Evolutionary conservation across 2,888 invertebrate genomes (phyloP).

Genomic region (Acrobasis repandana): DNA sequence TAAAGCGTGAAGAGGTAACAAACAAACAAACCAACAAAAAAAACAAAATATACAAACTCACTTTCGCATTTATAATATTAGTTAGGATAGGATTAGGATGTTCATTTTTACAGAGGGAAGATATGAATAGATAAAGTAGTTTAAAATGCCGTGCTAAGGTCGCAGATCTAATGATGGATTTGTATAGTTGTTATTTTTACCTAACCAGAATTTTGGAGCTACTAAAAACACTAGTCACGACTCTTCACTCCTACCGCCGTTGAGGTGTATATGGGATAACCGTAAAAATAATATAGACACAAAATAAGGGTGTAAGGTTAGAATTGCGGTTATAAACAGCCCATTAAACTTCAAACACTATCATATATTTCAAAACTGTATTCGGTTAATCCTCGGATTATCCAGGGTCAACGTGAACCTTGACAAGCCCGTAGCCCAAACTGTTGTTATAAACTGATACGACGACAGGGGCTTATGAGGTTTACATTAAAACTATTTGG

Average conservation of each 20-base stretch:
- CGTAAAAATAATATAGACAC: no score
- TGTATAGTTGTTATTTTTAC: no score
- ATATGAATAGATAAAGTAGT: no score
- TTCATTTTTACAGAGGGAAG: no score
- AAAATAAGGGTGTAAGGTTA: neutral
- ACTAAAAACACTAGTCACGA: neutral
- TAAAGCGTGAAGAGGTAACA: no score
- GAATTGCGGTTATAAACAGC: constrained; percentile 3
- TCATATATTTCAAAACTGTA: constrained; percentile 16
- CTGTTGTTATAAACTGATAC: constrained; percentile 22
- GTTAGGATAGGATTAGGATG: neutral
- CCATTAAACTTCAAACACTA: constrained; percentile 5
- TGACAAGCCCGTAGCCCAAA: neutral
- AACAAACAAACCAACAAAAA: no score
- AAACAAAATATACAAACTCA: neutral
- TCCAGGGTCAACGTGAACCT: constrained; percentile 9
- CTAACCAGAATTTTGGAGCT: no score
- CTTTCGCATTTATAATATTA: constrained; percentile 3
- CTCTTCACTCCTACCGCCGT: no score
- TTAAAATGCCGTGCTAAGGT: no score
- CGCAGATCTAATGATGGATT: no score
- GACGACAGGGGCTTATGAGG: constrained; percentile 11
- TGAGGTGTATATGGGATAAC: no score
- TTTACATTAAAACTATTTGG: constrained; percentile 15
- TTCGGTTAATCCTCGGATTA: constrained; percentile 15